Evolutionary conservation across 2,113 vertebrate genomes (phyloP).

Genomic region (Datnioides undecimradiatus): DNA sequence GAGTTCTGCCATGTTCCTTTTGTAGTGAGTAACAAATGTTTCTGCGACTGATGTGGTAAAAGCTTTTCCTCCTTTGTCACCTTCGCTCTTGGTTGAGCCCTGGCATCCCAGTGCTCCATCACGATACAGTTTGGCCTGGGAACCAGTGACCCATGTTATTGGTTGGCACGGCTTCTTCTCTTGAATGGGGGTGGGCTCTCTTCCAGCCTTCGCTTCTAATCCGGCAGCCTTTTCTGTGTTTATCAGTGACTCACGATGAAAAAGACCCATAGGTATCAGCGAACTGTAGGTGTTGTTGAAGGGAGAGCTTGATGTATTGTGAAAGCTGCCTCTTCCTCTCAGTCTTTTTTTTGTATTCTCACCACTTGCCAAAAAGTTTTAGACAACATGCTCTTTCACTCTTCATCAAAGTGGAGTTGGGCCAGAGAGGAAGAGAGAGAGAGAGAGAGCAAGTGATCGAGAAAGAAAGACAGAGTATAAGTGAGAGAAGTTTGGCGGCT

Average conservation of each 20-base stretch:
- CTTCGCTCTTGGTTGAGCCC: constrained; percentile 73
- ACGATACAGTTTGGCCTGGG: constrained; percentile 68
- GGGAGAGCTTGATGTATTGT: constrained; percentile 61
- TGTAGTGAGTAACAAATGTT: constrained; percentile 73
- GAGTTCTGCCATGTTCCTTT: constrained; percentile 68
- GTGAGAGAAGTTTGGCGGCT: constrained; percentile 75
- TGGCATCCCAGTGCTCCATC: constrained; percentile 70
- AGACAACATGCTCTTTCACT: constrained; percentile 67
- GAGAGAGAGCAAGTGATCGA: constrained; percentile 19
- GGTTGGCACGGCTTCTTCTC: constrained; percentile 62
- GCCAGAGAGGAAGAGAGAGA: constrained; percentile 43
- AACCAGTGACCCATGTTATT: constrained; percentile 77
- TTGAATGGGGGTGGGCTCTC: constrained; percentile 44
- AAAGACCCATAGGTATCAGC: constrained; percentile 55
- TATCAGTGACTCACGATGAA: constrained; percentile 55
- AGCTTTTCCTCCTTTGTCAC: constrained; percentile 79
- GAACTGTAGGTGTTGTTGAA: constrained; percentile 50
- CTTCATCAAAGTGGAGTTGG: constrained; percentile 72
- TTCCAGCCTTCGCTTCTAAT: constrained; percentile 54
- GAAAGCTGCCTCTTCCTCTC: constrained; percentile 64
- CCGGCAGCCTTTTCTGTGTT: constrained; percentile 53
- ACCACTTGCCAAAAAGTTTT: constrained; percentile 73
- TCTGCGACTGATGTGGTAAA: constrained; percentile 78
- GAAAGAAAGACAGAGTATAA: constrained; percentile 59
- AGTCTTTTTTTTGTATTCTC: constrained; percentile 57